phyloP scores from a whole-genome alignment of 2,113 vertebrate species.

The Opisthocomus hoazin region DNA sequence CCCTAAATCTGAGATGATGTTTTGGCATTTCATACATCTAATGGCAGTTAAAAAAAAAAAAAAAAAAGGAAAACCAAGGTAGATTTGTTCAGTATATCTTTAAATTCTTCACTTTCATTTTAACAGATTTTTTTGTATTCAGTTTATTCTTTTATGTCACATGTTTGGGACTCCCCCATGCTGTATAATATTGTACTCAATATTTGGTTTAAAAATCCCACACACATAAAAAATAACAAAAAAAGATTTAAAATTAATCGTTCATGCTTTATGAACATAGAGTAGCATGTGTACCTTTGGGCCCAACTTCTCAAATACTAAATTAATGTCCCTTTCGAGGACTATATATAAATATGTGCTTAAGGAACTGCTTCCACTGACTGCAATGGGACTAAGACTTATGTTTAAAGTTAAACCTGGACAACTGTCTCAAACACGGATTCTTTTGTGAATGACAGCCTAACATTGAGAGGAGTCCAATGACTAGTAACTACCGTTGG shows the following conservation, averaged over 20 bases:
- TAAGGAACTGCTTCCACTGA: background rate
- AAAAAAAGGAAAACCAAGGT: background rate
- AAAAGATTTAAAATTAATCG: background rate
- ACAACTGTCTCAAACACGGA: background rate
- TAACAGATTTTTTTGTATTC: background rate
- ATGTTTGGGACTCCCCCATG: background rate
- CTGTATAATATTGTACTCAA: background rate
- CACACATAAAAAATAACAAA: background rate
- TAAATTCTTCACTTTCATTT: background rate
- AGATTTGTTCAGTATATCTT: background rate
- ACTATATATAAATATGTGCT: background rate
- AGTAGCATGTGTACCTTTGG: background rate
- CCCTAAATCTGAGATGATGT: background rate
- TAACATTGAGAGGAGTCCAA: background rate
- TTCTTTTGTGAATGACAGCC: background rate
- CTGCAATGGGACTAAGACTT: background rate
- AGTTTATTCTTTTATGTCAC: background rate
- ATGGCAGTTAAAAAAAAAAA: background rate
- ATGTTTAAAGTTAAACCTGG: background rate
- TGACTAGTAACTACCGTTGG: background rate
- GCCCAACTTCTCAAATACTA: background rate
- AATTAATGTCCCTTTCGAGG: background rate
- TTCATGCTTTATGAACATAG: background rate
- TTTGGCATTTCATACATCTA: background rate
- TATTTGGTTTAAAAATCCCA: background rate